Conservation (phyloP, 2,888 invertebrate genomes). For the Alviniconcha strummeri region DNA sequence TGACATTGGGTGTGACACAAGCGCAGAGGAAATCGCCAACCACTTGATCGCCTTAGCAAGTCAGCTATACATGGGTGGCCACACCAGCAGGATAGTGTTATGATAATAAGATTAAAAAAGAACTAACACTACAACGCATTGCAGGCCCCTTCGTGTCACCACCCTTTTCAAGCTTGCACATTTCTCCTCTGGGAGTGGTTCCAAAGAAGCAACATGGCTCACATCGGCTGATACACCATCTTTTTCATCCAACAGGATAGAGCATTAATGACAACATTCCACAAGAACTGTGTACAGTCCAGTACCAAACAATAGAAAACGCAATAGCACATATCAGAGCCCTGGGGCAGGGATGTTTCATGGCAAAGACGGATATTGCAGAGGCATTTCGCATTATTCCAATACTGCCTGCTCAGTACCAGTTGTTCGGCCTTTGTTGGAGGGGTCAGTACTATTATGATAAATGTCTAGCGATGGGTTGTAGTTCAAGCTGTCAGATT, state of each 20-base stretch:
- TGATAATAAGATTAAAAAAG: not conserved
- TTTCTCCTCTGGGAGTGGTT: not conserved
- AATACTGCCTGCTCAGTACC: not conserved
- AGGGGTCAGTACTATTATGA: not conserved
- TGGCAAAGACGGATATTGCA: not conserved
- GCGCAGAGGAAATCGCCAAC: no score
- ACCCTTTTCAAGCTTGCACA: not conserved
- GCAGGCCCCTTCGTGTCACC: not conserved
- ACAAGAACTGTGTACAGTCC: not conserved
- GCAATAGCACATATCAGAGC: not conserved
- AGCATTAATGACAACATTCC: not conserved
- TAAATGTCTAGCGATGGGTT: conserved; percentile 2
- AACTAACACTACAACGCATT: not conserved
- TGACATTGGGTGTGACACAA: no score
- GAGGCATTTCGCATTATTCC: not conserved
- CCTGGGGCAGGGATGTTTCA: not conserved
- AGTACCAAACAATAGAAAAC: not conserved
- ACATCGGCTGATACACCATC: not conserved
- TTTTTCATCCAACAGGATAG: not conserved
- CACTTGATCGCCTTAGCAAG: no score
- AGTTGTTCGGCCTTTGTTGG: not conserved
- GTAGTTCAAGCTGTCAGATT: not conserved
- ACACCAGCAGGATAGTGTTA: no score
- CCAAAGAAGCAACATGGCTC: not conserved
- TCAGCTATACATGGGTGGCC: no score